Evolutionary conservation across 2,113 vertebrate species (phyloP).

Genomic region (Ophthalmolycus amberensis): DNA sequence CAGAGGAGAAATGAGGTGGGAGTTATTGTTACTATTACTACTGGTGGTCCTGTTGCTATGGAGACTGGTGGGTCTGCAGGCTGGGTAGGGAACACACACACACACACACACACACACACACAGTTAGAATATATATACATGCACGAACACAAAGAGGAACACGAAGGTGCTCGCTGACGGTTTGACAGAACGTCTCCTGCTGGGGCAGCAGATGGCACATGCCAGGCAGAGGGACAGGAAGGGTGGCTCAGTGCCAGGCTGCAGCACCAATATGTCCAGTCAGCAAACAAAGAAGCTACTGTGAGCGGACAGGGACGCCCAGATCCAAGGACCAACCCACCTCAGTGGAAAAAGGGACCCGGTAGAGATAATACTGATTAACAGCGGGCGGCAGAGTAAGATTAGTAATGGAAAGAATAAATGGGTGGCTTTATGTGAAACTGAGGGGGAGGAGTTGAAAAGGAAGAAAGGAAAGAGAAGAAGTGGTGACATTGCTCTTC

Average conservation of each 20-base stretch:
- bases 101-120: constrained; percentile 34
- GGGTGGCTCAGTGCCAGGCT: constrained; percentile 68
- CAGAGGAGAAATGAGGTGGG: constrained; percentile 86
- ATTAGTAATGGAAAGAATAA: constrained; percentile 6
- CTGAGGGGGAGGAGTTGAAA: neutral
- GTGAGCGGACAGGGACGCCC: constrained; percentile 2
- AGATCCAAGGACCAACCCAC: neutral
- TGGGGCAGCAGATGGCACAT: constrained; percentile 77
- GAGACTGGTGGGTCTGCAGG: constrained; percentile 95
- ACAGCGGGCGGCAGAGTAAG: neutral
- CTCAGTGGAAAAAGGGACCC: neutral
- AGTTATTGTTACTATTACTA: constrained; percentile 98
- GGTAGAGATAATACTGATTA: neutral
- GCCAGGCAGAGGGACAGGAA: constrained; percentile 67
- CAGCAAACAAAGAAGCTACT: constrained; percentile 48
- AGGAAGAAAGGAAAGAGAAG: neutral
- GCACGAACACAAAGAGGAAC: constrained; percentile 40
- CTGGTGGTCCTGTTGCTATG: constrained; percentile 96
- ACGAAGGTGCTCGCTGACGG: constrained; percentile 22
- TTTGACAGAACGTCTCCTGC: constrained; percentile 59
- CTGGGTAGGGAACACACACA: constrained; percentile 80
- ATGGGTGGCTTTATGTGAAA: neutral
- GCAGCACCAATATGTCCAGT: constrained; percentile 67
- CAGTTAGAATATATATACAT: constrained; percentile 51
- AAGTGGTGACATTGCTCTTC: neutral